Evolutionary conservation across 2,797 vertebrate species (phyloP).

Genomic region (Varecia variegata): DNA sequence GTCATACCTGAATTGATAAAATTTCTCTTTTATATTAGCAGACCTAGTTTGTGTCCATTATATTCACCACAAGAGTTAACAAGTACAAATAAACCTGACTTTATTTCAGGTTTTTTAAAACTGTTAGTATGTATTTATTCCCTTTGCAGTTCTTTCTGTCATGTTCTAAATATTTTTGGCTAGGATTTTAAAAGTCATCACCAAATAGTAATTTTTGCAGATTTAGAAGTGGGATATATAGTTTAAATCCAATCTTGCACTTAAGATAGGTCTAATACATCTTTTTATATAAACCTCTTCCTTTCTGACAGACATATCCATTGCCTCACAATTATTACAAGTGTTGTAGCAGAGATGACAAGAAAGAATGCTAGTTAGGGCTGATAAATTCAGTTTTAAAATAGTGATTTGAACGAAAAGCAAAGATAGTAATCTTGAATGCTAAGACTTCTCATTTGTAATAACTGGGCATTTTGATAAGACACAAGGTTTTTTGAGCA

Average conservation of each 20-base stretch:
- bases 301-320: background rate
- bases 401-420: background rate
- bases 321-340: background rate
- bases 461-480: background rate
- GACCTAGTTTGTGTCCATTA: background rate
- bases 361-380: background rate
- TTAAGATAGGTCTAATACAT: background rate
- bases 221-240: background rate
- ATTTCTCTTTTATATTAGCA: background rate
- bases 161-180: constrained; percentile 6
- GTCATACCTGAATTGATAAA: background rate
- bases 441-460: background rate
- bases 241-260: background rate
- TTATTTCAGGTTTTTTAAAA: background rate
- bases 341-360: background rate
- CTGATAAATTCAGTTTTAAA: background rate
- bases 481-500: background rate
- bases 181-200: constrained; percentile 19
- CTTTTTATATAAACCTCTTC: background rate
- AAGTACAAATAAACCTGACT: background rate
- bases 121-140: background rate
- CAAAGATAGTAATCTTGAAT: background rate
- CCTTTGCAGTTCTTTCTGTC: background rate
- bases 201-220: background rate
- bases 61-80: background rate